Evolutionary conservation across 2,888 invertebrate genomes (phyloP), one percentile per base, ranked within the genome.

Genomic region (Drosophila paracracens): DNA sequence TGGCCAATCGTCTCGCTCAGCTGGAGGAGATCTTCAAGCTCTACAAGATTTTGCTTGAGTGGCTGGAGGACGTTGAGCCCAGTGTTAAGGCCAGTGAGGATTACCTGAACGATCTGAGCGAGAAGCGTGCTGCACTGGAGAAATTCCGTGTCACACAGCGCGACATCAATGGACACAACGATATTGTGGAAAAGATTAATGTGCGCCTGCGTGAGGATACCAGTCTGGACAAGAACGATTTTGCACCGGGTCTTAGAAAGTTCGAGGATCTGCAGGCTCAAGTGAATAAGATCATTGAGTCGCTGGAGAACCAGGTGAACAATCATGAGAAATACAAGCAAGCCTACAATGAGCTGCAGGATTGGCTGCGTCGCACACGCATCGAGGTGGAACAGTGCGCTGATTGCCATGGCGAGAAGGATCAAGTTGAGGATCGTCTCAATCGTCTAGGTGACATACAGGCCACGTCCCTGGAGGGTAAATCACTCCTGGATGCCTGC

Each of bases 271-370:
- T 97, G 18, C 96, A 95, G 82, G 94, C 95, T 69, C 94, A 95
- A 27, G 95, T 96, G 0, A 94, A 94, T 72, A 95, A 95, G 58
- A 95, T 95, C 88, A 96, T 97, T 13, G 93, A 96, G 94, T 96
- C 95, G 90, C 93, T 98, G 51, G 97, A 98, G 91, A 95, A 96
- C 67, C 96, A 97, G 93, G 98, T 98, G 0, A 95, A 95, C 76
- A 96, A 97, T 57, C 98, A 99, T 90, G 97, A 98, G 83, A 95
- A 96, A 85, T 98, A 97, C 93, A 97, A 97, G 91, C 96, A 96
- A 82, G 95, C 96, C 0, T 96, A 96, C 83, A 96, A 96, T 86
- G 96, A 96, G 84, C 96, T 97, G 67, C 95, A 96, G 66, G 98
- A 98, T 82, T 98, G 97, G 97, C 95, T 98, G 31, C 94, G 97